Base-by-base conservation (phyloP, 1,140 invertebrate species). In the Musca domestica region DNA sequence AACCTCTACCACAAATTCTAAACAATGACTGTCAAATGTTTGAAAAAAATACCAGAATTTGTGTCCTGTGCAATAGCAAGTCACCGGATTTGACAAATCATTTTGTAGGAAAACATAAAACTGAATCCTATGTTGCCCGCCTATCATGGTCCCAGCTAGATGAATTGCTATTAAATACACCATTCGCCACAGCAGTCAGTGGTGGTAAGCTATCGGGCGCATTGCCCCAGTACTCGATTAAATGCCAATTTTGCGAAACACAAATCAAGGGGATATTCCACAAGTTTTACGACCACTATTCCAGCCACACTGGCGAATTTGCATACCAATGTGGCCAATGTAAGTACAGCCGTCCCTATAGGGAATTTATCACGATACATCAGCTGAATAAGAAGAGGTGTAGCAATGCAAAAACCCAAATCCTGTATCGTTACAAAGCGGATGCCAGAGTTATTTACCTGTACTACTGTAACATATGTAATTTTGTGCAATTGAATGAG, bases 401-500 rank as follows among this genome's bases (percentile, higher is more conserved):
- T 64, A 17, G 56, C 4, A 68, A 68, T 64, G n/a, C 56, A 1
- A 25, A 17, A 0, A 23, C 64, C 3, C 3, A 48, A 41, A 22
- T 48, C 10, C 17, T 68, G 19, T 68, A 64, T 41, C 58, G 30
- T 41, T 68, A 68, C 52, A 56, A 46, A 12, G 47, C 58, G 19
- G 49, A 63, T 51, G 58, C 22, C 12, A 25, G 51, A 4, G 41
- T 27, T 34, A 64, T 68, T 20, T 68, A 68, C 41, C 15, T 68
- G 34, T 49, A 68, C 34, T 49, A 49, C 34, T 68, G 67, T 15
- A 68, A 49, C 22, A 68, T 68, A n/a, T 68, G 56, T 63, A 64
- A 64, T 64, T 68, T 68, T 34, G 56, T 64, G 15, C 67, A 68
- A 52, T 41, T 68, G 34, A 68, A 68, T 34, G 67, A 68, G 20